A percentile compares a stretch with the other conserved stretches of the same genome.
Conservation (phyloP, 2,797 vertebrate species). For the Lepidocolaptes lacrymiger region DNA sequence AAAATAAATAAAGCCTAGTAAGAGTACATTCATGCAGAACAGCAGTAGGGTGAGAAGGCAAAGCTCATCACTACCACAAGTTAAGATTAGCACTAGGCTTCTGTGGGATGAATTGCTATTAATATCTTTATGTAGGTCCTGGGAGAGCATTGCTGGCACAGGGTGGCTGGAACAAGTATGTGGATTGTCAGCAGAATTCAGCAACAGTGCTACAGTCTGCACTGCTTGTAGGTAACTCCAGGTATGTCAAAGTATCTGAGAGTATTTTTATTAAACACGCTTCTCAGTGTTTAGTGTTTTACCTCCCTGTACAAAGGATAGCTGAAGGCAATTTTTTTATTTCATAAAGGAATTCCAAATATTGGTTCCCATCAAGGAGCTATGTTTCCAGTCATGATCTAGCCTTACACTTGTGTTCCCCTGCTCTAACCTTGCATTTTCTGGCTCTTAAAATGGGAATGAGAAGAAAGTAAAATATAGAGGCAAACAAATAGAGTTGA, state of each 20-base stretch:
- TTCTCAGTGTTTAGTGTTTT: neutral
- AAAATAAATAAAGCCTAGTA: neutral
- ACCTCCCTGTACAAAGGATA: neutral
- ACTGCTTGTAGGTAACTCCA: neutral
- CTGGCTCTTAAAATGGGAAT: accelerated
- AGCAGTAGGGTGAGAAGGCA: neutral
- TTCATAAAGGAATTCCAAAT: neutral
- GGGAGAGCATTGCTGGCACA: neutral
- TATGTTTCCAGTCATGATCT: neutral
- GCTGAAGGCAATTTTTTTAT: neutral
- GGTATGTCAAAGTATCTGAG: neutral
- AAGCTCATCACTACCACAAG: neutral
- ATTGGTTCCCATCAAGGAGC: neutral
- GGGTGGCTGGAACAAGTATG: neutral
- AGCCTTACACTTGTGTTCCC: neutral
- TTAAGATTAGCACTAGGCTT: neutral
- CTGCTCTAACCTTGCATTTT: neutral
- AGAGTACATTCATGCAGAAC: neutral
- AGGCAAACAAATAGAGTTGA: neutral
- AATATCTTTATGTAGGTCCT: neutral
- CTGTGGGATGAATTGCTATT: neutral
- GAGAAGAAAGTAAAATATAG: neutral
- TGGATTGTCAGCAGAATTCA: neutral
- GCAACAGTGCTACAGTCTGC: neutral
- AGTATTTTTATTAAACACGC: neutral